Conservation (phyloP, 2,797 vertebrate genomes). For the Tragelaphus oryx region DNA sequence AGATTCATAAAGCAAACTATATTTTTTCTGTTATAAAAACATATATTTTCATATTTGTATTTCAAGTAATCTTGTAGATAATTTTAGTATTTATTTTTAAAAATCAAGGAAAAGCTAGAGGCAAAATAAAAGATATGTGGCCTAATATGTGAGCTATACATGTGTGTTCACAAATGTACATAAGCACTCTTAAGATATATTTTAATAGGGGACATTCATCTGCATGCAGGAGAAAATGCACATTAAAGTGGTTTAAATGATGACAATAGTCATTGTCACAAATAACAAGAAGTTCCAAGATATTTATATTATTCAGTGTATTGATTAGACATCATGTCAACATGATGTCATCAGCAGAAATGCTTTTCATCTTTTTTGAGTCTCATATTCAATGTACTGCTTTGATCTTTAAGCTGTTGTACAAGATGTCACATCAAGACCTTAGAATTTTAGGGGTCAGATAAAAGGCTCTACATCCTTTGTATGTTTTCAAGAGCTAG, state of each 20-base stretch:
- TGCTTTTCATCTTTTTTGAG: background rate
- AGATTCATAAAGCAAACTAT: background rate
- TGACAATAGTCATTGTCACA: background rate
- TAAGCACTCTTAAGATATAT: background rate
- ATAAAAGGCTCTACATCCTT: background rate
- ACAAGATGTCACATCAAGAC: background rate
- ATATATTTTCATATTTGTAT: background rate
- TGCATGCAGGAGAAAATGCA: background rate
- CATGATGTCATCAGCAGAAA: background rate
- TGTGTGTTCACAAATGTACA: fast-evolving
- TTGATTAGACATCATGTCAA: background rate
- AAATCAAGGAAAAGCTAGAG: background rate
- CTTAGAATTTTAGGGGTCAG: background rate
- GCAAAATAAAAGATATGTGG: background rate
- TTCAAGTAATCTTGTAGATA: background rate
- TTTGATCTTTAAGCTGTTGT: background rate
- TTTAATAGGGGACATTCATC: background rate
- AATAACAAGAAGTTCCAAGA: background rate
- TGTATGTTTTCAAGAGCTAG: background rate
- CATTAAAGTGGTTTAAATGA: background rate
- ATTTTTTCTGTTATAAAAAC: background rate
- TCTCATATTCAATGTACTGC: background rate
- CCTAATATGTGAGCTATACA: background rate
- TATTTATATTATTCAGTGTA: background rate
- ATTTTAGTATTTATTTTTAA: background rate